phyloP scores from a whole-genome alignment of 2,797 vertebrate genomes.

The Lates japonicus region DNA sequence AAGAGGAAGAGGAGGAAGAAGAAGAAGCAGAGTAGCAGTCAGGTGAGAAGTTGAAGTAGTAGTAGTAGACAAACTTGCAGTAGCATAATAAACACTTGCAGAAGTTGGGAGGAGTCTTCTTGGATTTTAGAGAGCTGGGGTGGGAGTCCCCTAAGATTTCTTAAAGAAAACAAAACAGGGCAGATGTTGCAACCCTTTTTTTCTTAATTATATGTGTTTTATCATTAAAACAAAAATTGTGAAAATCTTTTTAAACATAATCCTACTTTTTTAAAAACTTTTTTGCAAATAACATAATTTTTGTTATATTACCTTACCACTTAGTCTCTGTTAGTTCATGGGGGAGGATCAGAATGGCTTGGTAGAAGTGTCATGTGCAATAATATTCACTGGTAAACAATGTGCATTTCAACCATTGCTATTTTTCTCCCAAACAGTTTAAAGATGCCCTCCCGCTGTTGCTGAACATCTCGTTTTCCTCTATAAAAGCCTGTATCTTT shows the following conservation, averaged over 20 bases:
- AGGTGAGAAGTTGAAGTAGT: conserved; percentile 52
- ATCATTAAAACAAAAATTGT: conserved; percentile 75
- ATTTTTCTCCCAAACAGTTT: conserved; percentile 68
- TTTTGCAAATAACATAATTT: conserved; percentile 80
- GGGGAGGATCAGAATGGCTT: conserved; percentile 80
- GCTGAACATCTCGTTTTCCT: conserved; percentile 55
- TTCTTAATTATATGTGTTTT: conserved; percentile 60
- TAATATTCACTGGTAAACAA: conserved; percentile 89
- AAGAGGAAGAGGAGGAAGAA: conserved; percentile 38
- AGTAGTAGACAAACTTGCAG: conserved; percentile 48
- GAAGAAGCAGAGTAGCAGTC: conserved; percentile 59
- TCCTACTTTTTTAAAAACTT: conserved; percentile 45
- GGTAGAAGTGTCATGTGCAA: conserved; percentile 88
- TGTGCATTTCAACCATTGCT: conserved; percentile 75
- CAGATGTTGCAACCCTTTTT: conserved; percentile 72
- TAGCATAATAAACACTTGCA: conserved; percentile 66
- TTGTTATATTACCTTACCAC: conserved; percentile 72
- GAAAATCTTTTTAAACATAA: conserved; percentile 69
- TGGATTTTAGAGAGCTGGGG: conserved; percentile 26
- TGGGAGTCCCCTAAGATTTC: conserved; percentile 49
- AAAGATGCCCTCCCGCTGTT: conserved; percentile 66
- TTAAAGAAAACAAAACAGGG: conserved; percentile 66
- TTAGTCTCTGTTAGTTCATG: conserved; percentile 82
- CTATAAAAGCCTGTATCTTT: conserved; percentile 51
- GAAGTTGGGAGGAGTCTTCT: conserved; percentile 54